Conservation (phyloP, 92 coral and sea anemone genomes). For the Heliopora coerulea region DNA sequence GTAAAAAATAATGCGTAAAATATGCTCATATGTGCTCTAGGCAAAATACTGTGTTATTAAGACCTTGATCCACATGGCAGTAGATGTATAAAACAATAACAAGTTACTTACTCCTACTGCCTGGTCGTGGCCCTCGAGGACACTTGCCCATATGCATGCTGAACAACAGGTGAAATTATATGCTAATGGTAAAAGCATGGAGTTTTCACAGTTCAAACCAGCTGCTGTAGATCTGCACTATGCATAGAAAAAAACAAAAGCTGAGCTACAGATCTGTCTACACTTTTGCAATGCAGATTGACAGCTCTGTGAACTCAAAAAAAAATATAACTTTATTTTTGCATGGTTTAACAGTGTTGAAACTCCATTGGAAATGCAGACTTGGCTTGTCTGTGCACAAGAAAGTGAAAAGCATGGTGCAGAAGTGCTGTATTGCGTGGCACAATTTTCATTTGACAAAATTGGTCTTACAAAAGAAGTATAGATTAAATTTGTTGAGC, state of each 20-base stretch:
- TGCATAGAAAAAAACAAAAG: conserved; percentile 2
- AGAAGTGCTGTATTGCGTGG: conserved; percentile 2
- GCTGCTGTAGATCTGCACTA: conserved; percentile 21
- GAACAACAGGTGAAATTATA: conserved; percentile 1
- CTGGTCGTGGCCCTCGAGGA: conserved; percentile 29
- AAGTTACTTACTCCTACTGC: conserved; percentile 16
- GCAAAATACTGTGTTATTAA: no score
- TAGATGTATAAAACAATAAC: conserved; percentile 13
- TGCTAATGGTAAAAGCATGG: neutral
- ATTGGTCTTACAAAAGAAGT: conserved; percentile 1
- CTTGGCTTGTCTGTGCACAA: conserved; percentile 2
- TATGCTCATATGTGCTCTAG: no score
- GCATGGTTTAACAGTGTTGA: conserved; percentile 1
- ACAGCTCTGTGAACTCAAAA: conserved; percentile 9
- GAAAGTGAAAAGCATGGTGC: conserved; percentile 15
- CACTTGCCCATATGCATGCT: conserved; percentile 27
- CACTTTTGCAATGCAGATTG: conserved; percentile 16
- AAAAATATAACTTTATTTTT: conserved; percentile 7
- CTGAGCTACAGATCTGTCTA: conserved; percentile 16
- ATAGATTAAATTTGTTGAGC: neutral
- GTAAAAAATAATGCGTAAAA: no score
- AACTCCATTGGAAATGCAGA: neutral
- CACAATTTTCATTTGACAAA: neutral
- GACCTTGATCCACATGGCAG: conserved; percentile 11
- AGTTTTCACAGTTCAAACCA: conserved; percentile 13